Evolutionary conservation across 1,140 invertebrate genomes (phyloP).

Genomic region (Hesperophylax magnus): DNA sequence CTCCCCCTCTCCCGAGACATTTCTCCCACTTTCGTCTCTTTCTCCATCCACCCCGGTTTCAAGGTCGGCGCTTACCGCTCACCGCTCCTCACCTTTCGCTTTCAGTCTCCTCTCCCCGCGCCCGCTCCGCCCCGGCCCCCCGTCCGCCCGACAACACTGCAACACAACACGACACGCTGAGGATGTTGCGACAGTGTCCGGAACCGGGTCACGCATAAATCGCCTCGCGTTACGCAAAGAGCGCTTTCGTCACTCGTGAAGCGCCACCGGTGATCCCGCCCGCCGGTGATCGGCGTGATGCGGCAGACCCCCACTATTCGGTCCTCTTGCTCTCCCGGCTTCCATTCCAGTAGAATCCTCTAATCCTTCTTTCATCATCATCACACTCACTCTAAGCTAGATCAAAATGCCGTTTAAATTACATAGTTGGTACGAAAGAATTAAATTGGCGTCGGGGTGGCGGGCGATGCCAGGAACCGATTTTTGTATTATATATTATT

Average conservation of each 20-base stretch:
- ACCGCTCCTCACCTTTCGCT: conserved; percentile 45
- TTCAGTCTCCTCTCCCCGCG: conserved; percentile 48
- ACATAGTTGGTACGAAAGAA: no score
- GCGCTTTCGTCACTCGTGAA: conserved; percentile 29
- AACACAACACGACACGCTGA: background rate
- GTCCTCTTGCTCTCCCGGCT: background rate
- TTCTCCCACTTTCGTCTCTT: conserved; percentile 68
- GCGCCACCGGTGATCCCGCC: background rate
- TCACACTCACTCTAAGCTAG: no score
- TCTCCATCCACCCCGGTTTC: conserved; percentile 46
- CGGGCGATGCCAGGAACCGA: no score
- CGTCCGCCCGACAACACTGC: no score
- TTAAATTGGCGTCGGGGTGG: no score
- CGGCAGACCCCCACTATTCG: background rate
- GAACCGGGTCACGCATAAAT: conserved; percentile 49
- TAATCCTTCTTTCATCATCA: no score
- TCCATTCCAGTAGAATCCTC: background rate
- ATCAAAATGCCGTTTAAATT: no score
- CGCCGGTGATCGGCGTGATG: background rate
- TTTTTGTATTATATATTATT: no score
- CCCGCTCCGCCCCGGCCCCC: background rate
- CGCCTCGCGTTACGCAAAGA: conserved; percentile 43
- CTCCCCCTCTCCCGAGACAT: conserved; percentile 54
- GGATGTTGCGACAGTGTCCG: conserved; percentile 46
- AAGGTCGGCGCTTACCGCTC: conserved; percentile 43